These are phyloP conservation scores for Clunio marinus DNA, from an alignment of 2,888 invertebrate species.

Conservation along the genomic window DNA sequence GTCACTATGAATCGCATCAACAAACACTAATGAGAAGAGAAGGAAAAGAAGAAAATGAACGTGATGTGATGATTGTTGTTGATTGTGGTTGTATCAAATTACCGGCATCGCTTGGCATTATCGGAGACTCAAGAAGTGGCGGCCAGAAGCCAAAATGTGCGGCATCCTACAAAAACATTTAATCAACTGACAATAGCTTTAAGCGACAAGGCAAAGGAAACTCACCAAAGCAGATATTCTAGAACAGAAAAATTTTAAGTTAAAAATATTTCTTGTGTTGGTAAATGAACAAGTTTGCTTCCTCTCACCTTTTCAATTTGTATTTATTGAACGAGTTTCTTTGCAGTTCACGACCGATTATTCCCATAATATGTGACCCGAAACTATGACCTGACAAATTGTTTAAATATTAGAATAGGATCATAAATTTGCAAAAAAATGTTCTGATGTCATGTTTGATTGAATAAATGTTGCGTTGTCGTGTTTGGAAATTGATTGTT, in stretches of 20 bases:
- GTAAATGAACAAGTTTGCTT: not conserved
- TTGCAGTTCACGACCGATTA: not conserved
- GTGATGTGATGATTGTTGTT: too few relatives aligned
- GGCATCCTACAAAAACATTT: not conserved
- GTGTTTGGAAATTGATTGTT: too few relatives aligned
- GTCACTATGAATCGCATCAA: conserved; percentile 81
- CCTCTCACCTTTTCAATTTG: not conserved
- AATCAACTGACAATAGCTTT: not conserved
- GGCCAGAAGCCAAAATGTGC: conserved; percentile 19
- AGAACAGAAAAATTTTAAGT: not conserved
- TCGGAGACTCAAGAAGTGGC: not conserved
- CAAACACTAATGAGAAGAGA: conserved; percentile 48
- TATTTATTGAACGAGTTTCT: not conserved
- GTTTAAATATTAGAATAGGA: too few relatives aligned
- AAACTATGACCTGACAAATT: not conserved
- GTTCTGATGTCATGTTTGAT: too few relatives aligned
- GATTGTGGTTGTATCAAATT: not conserved
- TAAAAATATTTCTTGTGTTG: not conserved
- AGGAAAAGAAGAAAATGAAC: not conserved
- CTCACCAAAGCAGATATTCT: conserved; percentile 10
- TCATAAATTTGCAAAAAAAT: too few relatives aligned
- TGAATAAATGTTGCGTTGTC: too few relatives aligned
- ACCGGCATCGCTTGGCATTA: not conserved
- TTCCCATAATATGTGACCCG: not conserved
- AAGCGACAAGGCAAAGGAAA: not conserved